These are phyloP conservation scores for Nettapus auritus DNA, from an alignment of 2,113 vertebrate genomes.

Conservation along the genomic window DNA sequence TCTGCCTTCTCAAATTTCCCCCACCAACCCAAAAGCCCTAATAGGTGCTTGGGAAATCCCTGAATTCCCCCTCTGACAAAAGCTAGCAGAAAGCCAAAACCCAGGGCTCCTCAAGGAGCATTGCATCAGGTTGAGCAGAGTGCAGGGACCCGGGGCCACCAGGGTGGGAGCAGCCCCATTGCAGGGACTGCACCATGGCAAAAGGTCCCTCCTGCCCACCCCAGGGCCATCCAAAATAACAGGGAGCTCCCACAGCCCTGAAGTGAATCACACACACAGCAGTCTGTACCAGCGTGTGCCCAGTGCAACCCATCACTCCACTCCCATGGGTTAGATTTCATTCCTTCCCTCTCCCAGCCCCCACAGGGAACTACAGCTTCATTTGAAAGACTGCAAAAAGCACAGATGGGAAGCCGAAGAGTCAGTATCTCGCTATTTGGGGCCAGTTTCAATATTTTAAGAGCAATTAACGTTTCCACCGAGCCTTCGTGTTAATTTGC, in stretches of 20 bases:
- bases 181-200: background rate
- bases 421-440: background rate
- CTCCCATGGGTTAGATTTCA: background rate
- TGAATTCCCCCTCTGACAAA: background rate
- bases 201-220: background rate
- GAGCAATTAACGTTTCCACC: background rate
- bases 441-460: slow-evolving; percentile 17
- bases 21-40: background rate
- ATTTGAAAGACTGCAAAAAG: background rate
- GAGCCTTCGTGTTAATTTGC: background rate
- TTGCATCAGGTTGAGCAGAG: background rate
- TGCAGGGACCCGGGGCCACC: background rate
- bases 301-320: background rate
- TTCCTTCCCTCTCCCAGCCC: background rate
- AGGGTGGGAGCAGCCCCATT: rapidly evolving
- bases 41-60: background rate
- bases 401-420: background rate
- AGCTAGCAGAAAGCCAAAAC: background rate
- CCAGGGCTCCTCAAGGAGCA: background rate
- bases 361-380: background rate
- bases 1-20: background rate
- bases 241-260: background rate
- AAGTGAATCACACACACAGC: background rate
- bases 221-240: too few species aligned
- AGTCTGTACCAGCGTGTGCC: background rate